Base-by-base conservation (phyloP, 2,113 vertebrate species). In the Vireo altiloquus region DNA sequence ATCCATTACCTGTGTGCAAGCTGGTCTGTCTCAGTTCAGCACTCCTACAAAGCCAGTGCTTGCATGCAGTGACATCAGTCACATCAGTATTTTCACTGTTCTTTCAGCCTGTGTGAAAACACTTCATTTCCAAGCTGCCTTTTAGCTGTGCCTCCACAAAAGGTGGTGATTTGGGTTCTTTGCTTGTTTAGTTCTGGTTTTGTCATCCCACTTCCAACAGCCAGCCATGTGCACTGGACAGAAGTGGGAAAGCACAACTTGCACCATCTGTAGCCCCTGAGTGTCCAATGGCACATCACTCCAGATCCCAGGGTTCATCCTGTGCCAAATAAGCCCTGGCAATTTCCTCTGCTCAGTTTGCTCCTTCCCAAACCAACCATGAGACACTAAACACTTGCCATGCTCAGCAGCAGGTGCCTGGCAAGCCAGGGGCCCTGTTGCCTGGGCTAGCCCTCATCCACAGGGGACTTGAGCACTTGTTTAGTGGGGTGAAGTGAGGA, bases 311-410 rank as follows among this genome's bases (percentile, higher is more conserved):
- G 23, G 22, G 13, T 18, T 78, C 20, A 18, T 42, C 20, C 25
- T 1, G 0, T 37, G 53, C 66, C 40, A 68, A 52, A 25, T 15
- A 24, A 83, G 12, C n/a, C 19, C 24, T 40, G 27, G 28, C 2
- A 4, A 53, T 66, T 81, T 19, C 50, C 77, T 49, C 84, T 84
- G 54, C 50, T 77, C 49, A 5, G 9, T 68, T 82, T 63, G 10
- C n/a, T 80, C 31, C 59, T 83, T 83, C 77, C 71, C 46, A 91
- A 81, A 47, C 15, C 19, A 44, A 12, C 18, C 8, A 23, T n/a
- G 42, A 1, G 5, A 57, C 23, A 31, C 6, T 12, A n/a, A 93
- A 44, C 0, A 0, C 13, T 66, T 2, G 0, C 42, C 1, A 10
- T 23, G 35, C 28, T 65, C 30, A 66, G 69, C 1, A 2, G 8